phyloP scores from a whole-genome alignment of 2,113 vertebrate genomes.

The Macquaria ambigua region DNA sequence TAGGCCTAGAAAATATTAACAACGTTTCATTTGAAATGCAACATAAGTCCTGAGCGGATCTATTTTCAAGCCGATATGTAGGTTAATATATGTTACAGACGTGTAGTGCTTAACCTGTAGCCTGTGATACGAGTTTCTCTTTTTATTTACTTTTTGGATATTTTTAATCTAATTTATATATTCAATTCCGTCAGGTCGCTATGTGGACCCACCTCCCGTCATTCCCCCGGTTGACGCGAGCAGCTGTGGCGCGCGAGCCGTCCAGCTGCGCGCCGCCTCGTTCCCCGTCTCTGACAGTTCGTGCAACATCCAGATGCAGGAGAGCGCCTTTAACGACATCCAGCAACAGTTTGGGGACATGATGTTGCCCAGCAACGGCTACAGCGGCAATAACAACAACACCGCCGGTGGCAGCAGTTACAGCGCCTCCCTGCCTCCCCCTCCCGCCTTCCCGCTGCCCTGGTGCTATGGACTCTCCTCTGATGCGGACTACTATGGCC shows the following conservation, averaged over 20 bases:
- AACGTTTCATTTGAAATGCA: neutral
- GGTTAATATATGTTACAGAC: neutral
- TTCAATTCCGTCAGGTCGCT: slow-evolving; percentile 74
- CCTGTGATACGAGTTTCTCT: no score
- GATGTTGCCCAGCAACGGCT: slow-evolving; percentile 79
- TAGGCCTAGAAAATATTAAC: neutral
- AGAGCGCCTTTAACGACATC: slow-evolving; percentile 75
- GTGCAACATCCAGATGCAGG: slow-evolving; percentile 82
- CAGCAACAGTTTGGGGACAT: slow-evolving; percentile 86
- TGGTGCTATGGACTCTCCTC: slow-evolving; percentile 85
- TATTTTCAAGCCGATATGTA: no score
- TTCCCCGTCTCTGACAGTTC: slow-evolving; percentile 71
- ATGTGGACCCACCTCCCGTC: slow-evolving; percentile 78
- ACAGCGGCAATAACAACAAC: slow-evolving; percentile 38
- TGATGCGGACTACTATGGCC: slow-evolving; percentile 84
- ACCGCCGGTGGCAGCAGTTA: slow-evolving; percentile 46
- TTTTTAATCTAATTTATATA: neutral
- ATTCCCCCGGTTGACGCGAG: neutral
- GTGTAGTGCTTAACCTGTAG: neutral
- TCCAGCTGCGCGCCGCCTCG: slow-evolving; percentile 75
- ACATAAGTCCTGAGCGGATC: neutral
- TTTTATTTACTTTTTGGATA: neutral
- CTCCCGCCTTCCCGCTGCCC: slow-evolving; percentile 63
- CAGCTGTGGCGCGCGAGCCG: slow-evolving; percentile 71
- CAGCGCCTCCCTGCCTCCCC: slow-evolving; percentile 54